Conservation (phyloP, 1,140 invertebrate species). For the Temnothorax curvispinosus region DNA sequence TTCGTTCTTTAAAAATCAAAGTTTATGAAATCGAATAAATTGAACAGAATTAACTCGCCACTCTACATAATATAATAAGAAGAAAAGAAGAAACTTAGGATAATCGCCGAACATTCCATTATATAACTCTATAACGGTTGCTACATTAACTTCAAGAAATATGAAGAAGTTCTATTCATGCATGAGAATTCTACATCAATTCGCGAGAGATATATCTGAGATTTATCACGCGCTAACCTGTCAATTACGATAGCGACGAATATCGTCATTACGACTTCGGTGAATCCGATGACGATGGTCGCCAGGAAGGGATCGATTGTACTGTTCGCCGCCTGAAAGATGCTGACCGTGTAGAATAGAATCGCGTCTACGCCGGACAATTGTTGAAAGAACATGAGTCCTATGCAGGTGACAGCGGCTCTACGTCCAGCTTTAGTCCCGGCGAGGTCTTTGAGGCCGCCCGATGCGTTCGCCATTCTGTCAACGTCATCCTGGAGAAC, state of each 20-base stretch:
- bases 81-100: background rate
- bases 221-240: slow-evolving; percentile 69
- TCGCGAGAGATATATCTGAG: background rate
- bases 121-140: background rate
- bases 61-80: background rate
- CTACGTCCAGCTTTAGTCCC: slow-evolving; percentile 84
- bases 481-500: slow-evolving; percentile 88
- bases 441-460: slow-evolving; percentile 78
- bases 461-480: slow-evolving; percentile 78
- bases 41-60: background rate
- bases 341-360: slow-evolving; percentile 89
- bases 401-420: slow-evolving; percentile 84
- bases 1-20: background rate
- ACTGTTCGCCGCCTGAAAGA: slow-evolving; percentile 87
- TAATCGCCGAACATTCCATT: background rate
- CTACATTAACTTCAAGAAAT: background rate
- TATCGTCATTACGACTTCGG: slow-evolving; percentile 87
- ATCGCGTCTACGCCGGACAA: slow-evolving; percentile 90
- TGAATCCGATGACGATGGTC: slow-evolving; percentile 89
- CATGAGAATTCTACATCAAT: background rate
- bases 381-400: slow-evolving; percentile 88
- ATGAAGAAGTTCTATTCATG: background rate
- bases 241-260: slow-evolving; percentile 87
- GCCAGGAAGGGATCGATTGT: slow-evolving; percentile 87
- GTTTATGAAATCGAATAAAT: background rate